Conservation (phyloP, 1,140 invertebrate genomes). For the honey bee (Apis mellifera) region Amel_HAv3.1 CM009933.2:6379001-6379500, state of each 20-base stretch:
- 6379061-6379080: not conserved
- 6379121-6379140: not conserved
- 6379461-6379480: not conserved
- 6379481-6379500: constrained; percentile 8
- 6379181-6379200: not conserved
- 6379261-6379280: not conserved
- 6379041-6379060: no score
- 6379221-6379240: not conserved
- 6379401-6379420: not conserved
- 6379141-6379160: not conserved
- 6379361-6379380: not conserved
- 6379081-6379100: not conserved
- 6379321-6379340: no score
- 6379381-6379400: not conserved
- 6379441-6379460: not conserved
- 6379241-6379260: not conserved
- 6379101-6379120: not conserved
- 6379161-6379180: not conserved
- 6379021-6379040: not conserved
- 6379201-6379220: no score
- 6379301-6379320: constrained; percentile 12
- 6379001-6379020: not conserved
- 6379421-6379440: no score
- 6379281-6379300: no score
- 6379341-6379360: no score